These are phyloP conservation scores for Chrysomallon squamiferum DNA, from an alignment of 1,140 invertebrate genomes.

Conservation along the genomic window DNA sequence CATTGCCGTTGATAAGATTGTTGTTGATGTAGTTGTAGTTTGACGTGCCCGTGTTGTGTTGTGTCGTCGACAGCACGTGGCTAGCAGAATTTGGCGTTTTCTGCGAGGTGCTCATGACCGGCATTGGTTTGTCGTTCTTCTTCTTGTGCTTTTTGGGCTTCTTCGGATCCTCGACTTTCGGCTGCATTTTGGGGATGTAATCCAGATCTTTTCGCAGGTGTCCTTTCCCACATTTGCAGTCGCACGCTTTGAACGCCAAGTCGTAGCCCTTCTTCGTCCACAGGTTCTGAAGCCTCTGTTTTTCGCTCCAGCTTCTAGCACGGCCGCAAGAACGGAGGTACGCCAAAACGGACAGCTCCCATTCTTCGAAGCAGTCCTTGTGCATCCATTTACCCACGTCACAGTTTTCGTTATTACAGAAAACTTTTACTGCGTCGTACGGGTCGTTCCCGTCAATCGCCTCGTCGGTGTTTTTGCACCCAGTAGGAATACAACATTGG, in stretches of 20 bases:
- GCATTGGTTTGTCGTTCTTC: constrained; percentile 69
- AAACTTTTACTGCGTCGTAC: constrained; percentile 79
- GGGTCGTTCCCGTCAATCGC: constrained; percentile 77
- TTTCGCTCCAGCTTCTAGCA: constrained; percentile 91
- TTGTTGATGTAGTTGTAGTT: constrained; percentile 9
- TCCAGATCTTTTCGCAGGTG: constrained; percentile 94
- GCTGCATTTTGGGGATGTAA: constrained; percentile 72
- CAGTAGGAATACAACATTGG: constrained; percentile 48
- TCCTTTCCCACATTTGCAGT: constrained; percentile 79
- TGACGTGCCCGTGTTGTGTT: neutral
- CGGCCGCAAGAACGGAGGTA: constrained; percentile 88
- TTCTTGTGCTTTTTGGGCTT: constrained; percentile 65
- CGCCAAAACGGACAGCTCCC: constrained; percentile 86
- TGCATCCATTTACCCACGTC: constrained; percentile 90
- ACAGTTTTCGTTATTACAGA: constrained; percentile 94
- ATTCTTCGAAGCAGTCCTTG: constrained; percentile 90
- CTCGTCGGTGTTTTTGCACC: constrained; percentile 61
- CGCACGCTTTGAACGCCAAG: constrained; percentile 86
- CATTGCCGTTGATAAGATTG: constrained; percentile 8
- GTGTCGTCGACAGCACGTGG: neutral
- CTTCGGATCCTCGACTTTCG: constrained; percentile 51
- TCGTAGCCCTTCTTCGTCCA: constrained; percentile 99
- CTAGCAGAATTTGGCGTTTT: constrained; percentile 24
- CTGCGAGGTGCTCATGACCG: constrained; percentile 39
- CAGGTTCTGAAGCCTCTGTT: constrained; percentile 90